Conservation (phyloP, 1,140 invertebrate genomes). For the Harlomillsia oculata region DNA sequence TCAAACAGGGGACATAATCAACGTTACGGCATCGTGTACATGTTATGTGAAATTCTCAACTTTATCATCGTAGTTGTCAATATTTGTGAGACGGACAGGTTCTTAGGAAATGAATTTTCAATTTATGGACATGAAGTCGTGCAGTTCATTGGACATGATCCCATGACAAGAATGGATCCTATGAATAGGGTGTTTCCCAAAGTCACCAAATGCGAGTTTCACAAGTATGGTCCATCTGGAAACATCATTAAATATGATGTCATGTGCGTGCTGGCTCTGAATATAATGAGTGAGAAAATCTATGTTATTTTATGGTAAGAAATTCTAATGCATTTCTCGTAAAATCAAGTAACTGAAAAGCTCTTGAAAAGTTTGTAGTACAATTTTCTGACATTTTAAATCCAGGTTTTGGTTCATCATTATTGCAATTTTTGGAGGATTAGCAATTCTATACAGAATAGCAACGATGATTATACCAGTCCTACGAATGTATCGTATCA, state of each 20-base stretch:
- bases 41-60: slow-evolving; percentile 61
- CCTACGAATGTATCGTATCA: too few species aligned
- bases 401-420: slow-evolving; percentile 70
- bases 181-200: slow-evolving; percentile 66
- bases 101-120: slow-evolving; percentile 75
- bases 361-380: too few species aligned
- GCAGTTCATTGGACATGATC: slow-evolving; percentile 69
- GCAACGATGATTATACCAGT: slow-evolving; percentile 64
- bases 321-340: too few species aligned
- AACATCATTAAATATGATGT: slow-evolving; percentile 52
- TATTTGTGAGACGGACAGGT: slow-evolving; percentile 69
- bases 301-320: slow-evolving; percentile 39
- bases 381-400: slow-evolving; percentile 25
- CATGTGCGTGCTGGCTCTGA: slow-evolving; percentile 74
- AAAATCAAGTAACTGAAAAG: too few species aligned
- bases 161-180: slow-evolving; percentile 47
- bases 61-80: slow-evolving; percentile 53
- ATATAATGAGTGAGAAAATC: slow-evolving; percentile 82
- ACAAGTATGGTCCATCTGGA: slow-evolving; percentile 70
- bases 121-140: slow-evolving; percentile 76
- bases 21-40: slow-evolving; percentile 58
- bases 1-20: slow-evolving; percentile 2
- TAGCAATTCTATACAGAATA: slow-evolving; percentile 75
- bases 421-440: slow-evolving; percentile 59
- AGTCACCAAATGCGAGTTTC: slow-evolving; percentile 84